These are phyloP conservation scores for Chauna torquata DNA, from an alignment of 2,113 vertebrate genomes.

Conservation along the genomic window DNA sequence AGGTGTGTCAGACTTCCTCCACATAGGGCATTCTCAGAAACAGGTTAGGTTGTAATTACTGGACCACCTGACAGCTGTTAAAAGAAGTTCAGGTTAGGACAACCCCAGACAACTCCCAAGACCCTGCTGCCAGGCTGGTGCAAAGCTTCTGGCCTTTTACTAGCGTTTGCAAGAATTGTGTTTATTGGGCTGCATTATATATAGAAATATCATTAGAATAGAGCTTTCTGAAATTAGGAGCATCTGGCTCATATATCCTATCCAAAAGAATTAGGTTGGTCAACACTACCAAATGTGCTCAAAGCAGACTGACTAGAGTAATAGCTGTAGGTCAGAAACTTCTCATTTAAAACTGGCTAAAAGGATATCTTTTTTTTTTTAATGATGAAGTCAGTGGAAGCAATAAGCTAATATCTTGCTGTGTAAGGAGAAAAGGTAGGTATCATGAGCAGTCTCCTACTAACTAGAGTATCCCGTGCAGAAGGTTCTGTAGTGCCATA, in stretches of 20 bases:
- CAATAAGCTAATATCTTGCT: neutral
- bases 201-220: constrained; percentile 18
- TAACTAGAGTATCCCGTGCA: neutral
- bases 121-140: neutral
- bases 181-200: neutral
- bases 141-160: neutral
- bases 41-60: neutral
- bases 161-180: neutral
- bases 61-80: neutral
- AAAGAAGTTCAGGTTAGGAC: neutral
- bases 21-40: neutral
- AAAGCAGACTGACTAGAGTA: neutral
- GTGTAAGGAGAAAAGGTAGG: neutral
- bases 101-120: neutral
- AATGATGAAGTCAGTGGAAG: neutral
- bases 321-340: constrained; percentile 3
- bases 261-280: neutral
- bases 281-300: neutral
- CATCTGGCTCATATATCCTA: constrained; percentile 22
- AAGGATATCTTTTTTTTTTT: neutral
- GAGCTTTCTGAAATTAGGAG: constrained; percentile 20
- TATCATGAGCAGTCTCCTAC: neutral
- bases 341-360: neutral
- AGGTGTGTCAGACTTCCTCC: rapidly evolving
- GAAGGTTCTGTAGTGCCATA: too few relatives aligned